These are phyloP conservation scores for Hirtodrosophila confusa DNA, from an alignment of 2,888 invertebrate genomes.

Conservation along the genomic window DNA sequence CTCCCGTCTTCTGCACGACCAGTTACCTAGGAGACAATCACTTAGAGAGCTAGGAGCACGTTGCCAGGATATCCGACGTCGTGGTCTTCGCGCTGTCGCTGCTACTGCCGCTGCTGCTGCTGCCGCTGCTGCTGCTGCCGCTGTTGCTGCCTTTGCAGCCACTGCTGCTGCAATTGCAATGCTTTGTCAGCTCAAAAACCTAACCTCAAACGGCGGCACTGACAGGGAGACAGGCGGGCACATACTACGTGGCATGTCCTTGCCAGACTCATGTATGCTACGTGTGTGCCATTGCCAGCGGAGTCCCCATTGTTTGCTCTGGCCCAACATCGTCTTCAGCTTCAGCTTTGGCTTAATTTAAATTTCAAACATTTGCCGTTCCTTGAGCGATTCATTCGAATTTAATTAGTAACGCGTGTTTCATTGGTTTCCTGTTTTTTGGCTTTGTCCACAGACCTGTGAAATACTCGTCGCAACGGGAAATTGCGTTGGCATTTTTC, in stretches of 20 bases:
- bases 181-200: constrained; percentile 78
- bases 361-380: constrained; percentile 52
- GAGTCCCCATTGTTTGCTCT: constrained; percentile 43
- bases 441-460: constrained; percentile 46
- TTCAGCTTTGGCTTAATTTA: constrained; percentile 41
- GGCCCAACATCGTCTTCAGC: constrained; percentile 1
- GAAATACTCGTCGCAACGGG: constrained; percentile 48
- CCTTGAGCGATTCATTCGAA: constrained; percentile 49
- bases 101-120: constrained; percentile 2
- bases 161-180: constrained; percentile 67
- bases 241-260: constrained; percentile 55
- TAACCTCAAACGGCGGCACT: constrained; percentile 66
- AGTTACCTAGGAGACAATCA: constrained; percentile 46
- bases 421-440: constrained; percentile 67
- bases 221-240: constrained; percentile 35
- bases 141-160: constrained; percentile 49
- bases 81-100: constrained; percentile 48
- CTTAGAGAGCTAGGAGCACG: constrained; percentile 60
- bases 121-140: background rate
- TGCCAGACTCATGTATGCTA: constrained; percentile 21
- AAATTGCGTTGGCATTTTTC: constrained; percentile 54
- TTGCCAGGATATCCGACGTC: constrained; percentile 77
- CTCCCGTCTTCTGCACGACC: background rate
- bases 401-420: constrained; percentile 76
- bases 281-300: constrained; percentile 20